Conservation (phyloP, 2,888 invertebrate genomes). For the Branchipolynoe longqiensis region DNA sequence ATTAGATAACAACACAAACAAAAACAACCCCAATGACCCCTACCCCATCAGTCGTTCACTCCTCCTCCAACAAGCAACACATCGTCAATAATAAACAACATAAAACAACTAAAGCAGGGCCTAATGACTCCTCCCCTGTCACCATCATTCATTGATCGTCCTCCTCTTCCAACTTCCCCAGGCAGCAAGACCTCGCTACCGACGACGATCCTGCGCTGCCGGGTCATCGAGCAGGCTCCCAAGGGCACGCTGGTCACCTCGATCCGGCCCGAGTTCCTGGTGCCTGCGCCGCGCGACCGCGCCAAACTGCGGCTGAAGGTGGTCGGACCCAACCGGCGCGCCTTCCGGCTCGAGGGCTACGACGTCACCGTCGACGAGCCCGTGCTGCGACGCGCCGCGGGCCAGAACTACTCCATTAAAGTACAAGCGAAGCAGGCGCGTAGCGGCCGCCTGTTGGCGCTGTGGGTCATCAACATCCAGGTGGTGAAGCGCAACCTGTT, state of each 20-base stretch:
- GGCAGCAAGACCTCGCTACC: neutral
- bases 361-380: constrained; percentile 15
- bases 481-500: constrained; percentile 41
- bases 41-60: no score
- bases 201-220: constrained; percentile 19
- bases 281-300: neutral
- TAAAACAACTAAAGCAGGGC: neutral
- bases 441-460: neutral
- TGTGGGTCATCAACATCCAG: constrained; percentile 52
- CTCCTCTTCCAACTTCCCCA: no score
- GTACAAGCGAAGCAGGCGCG: constrained; percentile 11
- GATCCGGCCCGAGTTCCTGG: constrained; percentile 23
- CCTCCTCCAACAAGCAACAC: no score
- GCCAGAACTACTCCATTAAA: constrained; percentile 48
- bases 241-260: constrained; percentile 41
- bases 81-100: neutral
- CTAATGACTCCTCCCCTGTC: neutral
- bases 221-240: constrained; percentile 52
- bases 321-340: constrained; percentile 34
- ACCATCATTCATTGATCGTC: no score
- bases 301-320: constrained; percentile 41
- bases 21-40: no score
- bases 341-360: constrained; percentile 46
- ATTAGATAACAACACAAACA: no score
- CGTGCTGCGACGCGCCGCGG: constrained; percentile 4